A percentile compares a stretch with the other conserved stretches of the same genome.
Conservation (phyloP, 2,797 vertebrate species). For the Anas bernieri region DNA sequence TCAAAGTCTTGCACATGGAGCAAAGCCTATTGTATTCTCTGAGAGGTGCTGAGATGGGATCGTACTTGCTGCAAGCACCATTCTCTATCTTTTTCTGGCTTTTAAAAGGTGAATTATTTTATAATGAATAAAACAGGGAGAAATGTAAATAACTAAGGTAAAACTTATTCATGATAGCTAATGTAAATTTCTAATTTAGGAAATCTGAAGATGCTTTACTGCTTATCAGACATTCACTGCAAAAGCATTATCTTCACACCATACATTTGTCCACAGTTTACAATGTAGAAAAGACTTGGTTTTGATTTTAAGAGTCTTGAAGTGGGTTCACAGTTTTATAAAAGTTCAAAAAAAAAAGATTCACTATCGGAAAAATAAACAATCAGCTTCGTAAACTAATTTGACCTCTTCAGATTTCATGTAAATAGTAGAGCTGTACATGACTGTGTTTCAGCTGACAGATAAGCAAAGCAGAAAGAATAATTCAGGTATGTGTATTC, state of each 20-base stretch:
- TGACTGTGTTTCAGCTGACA: background rate
- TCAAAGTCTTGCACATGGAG: background rate
- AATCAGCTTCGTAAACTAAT: background rate
- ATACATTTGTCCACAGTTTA: background rate
- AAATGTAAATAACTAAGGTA: background rate
- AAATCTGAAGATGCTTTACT: background rate
- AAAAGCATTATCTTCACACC: background rate
- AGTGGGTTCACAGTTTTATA: background rate
- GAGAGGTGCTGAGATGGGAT: background rate
- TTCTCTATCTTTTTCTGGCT: background rate
- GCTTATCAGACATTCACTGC: background rate
- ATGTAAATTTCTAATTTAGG: background rate
- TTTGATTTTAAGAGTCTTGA: background rate
- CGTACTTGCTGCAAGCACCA: background rate
- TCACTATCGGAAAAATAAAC: background rate
- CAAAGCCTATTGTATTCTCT: background rate
- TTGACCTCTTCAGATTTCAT: background rate
- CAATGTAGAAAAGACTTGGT: background rate
- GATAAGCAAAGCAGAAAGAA: background rate
- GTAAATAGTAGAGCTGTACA: background rate
- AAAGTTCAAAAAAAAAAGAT: background rate
- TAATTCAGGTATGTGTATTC: background rate
- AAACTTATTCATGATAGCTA: background rate
- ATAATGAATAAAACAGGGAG: background rate
- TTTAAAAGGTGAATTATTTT: background rate